Base-by-base conservation (phyloP, 1,140 invertebrate genomes). In the Drosophila littoralis region DNA sequence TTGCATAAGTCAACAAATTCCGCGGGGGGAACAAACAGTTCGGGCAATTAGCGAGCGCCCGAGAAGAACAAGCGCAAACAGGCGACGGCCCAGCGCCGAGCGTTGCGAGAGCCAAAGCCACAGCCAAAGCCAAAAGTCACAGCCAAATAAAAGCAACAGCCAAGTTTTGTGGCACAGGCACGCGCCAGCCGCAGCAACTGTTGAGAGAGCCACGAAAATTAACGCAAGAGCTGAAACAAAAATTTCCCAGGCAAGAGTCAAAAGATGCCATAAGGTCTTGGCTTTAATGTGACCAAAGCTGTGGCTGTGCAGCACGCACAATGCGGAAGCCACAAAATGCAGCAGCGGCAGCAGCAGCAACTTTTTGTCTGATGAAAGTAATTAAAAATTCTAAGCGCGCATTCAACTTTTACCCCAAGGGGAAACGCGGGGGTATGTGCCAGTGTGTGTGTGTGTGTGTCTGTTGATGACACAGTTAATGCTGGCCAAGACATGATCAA, bases 371-470 rank as follows among this genome's bases (percentile, higher is more conserved):
- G 69, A 80, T 75, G 80, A 75, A 80, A 80, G 80, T 80, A 88
- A 88, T 88, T 88, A 88, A 89, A 89, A 81, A 89, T 89, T 89
- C 84, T 89, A 89, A 82, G 66, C 79, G 79, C 76, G 79, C 72
- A 77, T 71, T 57, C 61, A 79, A 61, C 76, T 86, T 82, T 79
- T 86, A 81, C 78, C 68, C 45, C 61, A 64, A 52, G 43, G 36
- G 46, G 45, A 32, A 61, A 45, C 1, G 12, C 7, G 6, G 6
- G n/a, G 9, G 35, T 15, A 32, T 43, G 36, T 38, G 45, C 12
- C 15, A 46, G 12, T 55, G 59, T 50, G 28, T 57, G 36, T 42
- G 52, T 50, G 35, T 50, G 43, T 35, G 51, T 33, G 46, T 43
- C 32, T 22, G 12, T 42, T 28, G 22, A 58, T 68, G 65, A 71